Conservation (phyloP, 2,797 vertebrate species). For the Ispidina lecontei region DNA sequence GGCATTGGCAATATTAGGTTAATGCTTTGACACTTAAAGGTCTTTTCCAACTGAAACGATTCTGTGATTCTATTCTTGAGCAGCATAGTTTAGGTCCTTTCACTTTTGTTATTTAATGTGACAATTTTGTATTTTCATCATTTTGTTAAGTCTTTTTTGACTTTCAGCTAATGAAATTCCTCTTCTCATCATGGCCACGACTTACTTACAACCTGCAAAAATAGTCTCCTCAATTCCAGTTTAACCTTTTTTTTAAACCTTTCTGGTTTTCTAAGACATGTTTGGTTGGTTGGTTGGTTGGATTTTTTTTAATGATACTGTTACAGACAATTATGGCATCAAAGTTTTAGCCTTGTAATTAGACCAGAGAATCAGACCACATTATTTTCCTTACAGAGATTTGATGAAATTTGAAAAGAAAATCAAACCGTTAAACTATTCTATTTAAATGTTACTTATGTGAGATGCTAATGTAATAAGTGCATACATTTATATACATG, state of each 20-base stretch:
- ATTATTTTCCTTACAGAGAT: not conserved
- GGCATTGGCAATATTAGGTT: no score
- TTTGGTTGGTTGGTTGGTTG: no score
- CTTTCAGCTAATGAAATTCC: not conserved
- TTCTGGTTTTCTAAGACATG: not conserved
- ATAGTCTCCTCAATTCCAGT: not conserved
- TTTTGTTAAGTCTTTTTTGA: not conserved
- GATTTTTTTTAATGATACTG: not conserved
- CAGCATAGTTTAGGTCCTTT: not conserved
- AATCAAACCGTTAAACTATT: not conserved
- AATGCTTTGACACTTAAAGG: no score
- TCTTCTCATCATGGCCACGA: not conserved
- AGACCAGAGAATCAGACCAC: not conserved
- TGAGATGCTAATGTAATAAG: not conserved
- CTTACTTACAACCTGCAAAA: not conserved
- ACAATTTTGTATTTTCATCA: not conserved
- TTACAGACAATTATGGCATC: not conserved
- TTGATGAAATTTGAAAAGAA: not conserved
- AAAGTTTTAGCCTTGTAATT: not conserved
- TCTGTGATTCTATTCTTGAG: not conserved
- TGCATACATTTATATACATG: not conserved
- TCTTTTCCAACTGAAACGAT: no score
- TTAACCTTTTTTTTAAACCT: not conserved
- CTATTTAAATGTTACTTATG: not conserved
- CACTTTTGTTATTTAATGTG: not conserved